phyloP scores from a whole-genome alignment of 92 coral and sea anemone genomes.

The Paragorgia papillata region DNA sequence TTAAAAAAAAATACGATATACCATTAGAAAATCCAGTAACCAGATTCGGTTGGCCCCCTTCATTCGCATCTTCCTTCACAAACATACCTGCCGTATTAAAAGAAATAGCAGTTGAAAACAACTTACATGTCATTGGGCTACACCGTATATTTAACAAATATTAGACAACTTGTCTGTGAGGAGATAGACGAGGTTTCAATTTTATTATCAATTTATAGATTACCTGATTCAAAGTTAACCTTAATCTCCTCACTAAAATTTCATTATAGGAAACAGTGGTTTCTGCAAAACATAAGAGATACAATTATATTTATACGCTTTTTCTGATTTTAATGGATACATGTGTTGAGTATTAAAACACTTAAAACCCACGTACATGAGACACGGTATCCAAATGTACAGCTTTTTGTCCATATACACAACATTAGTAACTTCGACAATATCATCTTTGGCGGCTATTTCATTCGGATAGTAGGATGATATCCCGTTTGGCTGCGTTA shows the following conservation, averaged over 20 bases:
- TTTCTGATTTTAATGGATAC: too few relatives aligned
- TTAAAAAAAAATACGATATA: too few relatives aligned
- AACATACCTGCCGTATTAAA: constrained; percentile 8
- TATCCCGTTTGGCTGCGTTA: background rate
- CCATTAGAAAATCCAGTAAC: constrained; percentile 47
- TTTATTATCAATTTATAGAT: background rate
- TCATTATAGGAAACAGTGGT: constrained; percentile 50
- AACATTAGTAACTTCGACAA: too few relatives aligned
- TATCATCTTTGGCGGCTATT: too few relatives aligned
- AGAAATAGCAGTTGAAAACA: background rate
- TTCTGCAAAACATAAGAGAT: constrained; percentile 20
- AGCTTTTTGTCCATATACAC: too few relatives aligned
- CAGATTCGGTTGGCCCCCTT: constrained; percentile 6
- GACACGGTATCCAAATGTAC: constrained; percentile 40
- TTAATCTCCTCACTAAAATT: constrained; percentile 11
- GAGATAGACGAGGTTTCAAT: background rate
- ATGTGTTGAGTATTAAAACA: too few relatives aligned
- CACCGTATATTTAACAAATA: background rate
- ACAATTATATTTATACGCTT: background rate
- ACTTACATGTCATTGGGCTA: background rate
- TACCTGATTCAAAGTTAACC: constrained; percentile 47
- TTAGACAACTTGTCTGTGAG: background rate
- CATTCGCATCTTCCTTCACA: background rate
- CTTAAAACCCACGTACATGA: constrained; percentile 30
- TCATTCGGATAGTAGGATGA: constrained; percentile 23